Evolutionary conservation across 2,113 vertebrate genomes (phyloP).

Genomic region (Calonectris borealis): DNA sequence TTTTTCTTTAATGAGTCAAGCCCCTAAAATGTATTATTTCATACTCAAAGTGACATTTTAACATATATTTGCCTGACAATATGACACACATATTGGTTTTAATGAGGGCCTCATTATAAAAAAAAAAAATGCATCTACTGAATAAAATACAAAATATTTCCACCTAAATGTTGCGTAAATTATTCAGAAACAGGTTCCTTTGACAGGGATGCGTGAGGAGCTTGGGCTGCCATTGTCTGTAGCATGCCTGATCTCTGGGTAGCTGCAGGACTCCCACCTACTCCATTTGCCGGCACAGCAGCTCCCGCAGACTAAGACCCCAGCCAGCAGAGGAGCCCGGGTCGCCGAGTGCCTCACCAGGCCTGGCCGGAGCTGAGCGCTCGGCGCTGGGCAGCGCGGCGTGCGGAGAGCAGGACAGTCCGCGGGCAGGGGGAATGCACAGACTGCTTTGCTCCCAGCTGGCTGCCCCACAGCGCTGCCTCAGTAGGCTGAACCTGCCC

Average conservation of each 20-base stretch:
- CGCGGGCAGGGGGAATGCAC: rapidly evolving
- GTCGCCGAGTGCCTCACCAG: neutral
- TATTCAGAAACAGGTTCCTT: conserved; percentile 44
- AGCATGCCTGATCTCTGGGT: neutral
- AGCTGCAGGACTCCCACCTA: neutral
- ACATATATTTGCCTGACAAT: conserved; percentile 73
- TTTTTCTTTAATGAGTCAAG: conserved; percentile 63
- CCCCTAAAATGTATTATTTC: conserved; percentile 65
- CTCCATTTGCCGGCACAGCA: neutral
- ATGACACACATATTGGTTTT: conserved; percentile 65
- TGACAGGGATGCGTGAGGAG: neutral
- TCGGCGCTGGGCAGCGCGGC: neutral
- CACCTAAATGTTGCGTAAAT: conserved; percentile 58
- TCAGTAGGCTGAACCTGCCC: neutral
- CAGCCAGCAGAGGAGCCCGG: neutral
- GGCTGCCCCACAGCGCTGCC: neutral
- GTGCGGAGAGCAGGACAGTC: neutral
- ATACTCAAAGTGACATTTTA: conserved; percentile 68
- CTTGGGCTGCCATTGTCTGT: neutral
- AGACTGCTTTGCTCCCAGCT: neutral
- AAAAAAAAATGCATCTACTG: conserved; percentile 10
- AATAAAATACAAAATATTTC: conserved; percentile 73
- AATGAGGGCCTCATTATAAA: conserved; percentile 66
- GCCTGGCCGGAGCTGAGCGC: neutral
- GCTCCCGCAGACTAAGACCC: neutral